Evolutionary conservation across 2,888 invertebrate genomes (phyloP).

Genomic region (Drosophila differens): DNA sequence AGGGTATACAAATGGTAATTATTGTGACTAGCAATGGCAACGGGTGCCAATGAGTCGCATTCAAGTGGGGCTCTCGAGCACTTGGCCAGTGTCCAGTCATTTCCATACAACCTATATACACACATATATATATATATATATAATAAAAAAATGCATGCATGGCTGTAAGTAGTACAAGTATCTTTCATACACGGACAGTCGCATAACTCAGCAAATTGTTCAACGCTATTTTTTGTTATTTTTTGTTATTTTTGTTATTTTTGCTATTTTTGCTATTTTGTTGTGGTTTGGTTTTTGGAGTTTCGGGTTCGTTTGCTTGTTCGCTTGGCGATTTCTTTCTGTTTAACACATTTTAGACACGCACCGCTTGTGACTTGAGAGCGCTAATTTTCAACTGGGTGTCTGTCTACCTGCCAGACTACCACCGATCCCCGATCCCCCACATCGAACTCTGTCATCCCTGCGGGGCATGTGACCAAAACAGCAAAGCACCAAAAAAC

Average conservation of each 20-base stretch:
- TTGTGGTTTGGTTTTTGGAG: conserved; percentile 26
- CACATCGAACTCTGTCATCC: conserved; percentile 8
- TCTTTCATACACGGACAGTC: conserved; percentile 39
- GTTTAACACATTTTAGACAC: conserved; percentile 70
- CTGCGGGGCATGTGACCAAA: not conserved
- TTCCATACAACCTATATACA: conserved; percentile 22
- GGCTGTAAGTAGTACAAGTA: conserved; percentile 49
- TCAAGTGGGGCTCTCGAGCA: conserved; percentile 23
- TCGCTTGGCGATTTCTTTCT: conserved; percentile 66
- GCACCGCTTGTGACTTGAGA: conserved; percentile 32
- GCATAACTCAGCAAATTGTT: conserved; percentile 47
- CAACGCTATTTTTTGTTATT: not conserved
- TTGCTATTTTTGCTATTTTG: not conserved
- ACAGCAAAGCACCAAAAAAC: too few species aligned
- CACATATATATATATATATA: not conserved
- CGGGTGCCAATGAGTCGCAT: conserved; percentile 45
- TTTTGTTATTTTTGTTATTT: not conserved
- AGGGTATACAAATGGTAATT: conserved; percentile 23
- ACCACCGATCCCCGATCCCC: not conserved
- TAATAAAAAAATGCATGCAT: not conserved
- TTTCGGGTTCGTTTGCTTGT: conserved; percentile 30
- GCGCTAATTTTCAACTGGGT: conserved; percentile 39
- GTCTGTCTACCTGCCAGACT: not conserved
- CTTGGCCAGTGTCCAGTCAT: conserved; percentile 37
- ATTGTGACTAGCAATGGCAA: conserved; percentile 18